These are phyloP conservation scores for Scleropages formosus DNA, from an alignment of 2,797 vertebrate species.

Conservation along the genomic window DNA sequence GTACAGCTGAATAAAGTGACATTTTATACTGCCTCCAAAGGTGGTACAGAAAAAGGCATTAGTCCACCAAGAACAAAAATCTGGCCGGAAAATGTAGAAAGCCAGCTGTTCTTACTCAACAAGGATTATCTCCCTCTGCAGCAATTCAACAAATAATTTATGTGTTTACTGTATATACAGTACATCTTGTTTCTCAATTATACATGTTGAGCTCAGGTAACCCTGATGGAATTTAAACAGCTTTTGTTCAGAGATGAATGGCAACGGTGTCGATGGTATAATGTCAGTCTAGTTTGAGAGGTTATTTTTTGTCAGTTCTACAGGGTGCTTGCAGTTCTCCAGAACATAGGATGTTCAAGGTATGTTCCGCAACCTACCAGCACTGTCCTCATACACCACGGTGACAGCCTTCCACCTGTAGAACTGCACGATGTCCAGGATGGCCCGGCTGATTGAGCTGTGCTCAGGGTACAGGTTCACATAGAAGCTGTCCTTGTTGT, in stretches of 20 bases:
- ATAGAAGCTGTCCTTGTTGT: slow-evolving; percentile 90
- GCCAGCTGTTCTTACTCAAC: too few relatives aligned
- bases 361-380: slow-evolving; percentile 55
- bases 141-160: too few relatives aligned
- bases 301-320: background rate
- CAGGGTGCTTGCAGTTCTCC: background rate
- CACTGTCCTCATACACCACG: slow-evolving; percentile 94
- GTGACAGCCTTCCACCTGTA: slow-evolving; percentile 92
- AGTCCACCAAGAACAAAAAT: background rate
- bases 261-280: too few relatives aligned
- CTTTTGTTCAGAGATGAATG: background rate
- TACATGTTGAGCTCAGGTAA: too few relatives aligned
- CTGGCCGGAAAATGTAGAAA: background rate
- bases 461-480: slow-evolving; percentile 95
- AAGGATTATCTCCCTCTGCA: too few relatives aligned
- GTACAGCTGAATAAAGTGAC: background rate
- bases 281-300: too few relatives aligned
- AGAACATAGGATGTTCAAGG: background rate
- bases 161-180: too few relatives aligned
- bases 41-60: slow-evolving; percentile 3
- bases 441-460: slow-evolving; percentile 85
- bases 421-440: slow-evolving; percentile 90
- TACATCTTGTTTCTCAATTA: too few relatives aligned
- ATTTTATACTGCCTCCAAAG: background rate
- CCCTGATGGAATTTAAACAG: background rate